Evolutionary conservation across 2,797 vertebrate genomes (phyloP), one percentile per base, ranked within the genome.

Genomic region (Buphagus erythrorhynchus): DNA sequence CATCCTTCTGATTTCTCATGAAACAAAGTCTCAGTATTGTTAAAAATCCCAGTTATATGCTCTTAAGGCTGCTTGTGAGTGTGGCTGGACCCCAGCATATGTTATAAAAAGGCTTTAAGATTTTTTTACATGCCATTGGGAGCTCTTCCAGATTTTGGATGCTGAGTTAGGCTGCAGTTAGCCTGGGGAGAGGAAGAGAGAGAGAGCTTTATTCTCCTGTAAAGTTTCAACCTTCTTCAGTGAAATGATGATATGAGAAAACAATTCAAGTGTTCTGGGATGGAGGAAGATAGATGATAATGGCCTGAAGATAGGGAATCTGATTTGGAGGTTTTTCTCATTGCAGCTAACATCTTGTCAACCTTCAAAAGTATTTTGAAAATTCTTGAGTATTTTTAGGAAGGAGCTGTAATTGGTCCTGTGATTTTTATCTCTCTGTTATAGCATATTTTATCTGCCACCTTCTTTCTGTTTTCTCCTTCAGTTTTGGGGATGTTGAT

Each of bases 401-500:
- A 79, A 71, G 16, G 7, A 71, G 28, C 20, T 80, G 18, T 68
- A 86, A 66, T 76, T 59, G 24, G 4, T 74, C 52, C 25, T 65
- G n/a, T 52, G 59, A 77, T 87, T 79, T 79, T 33, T 74, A 35
- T 54, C 25, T 75, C 8, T 81, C 74, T 68, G 9, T n/a, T 74
- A 45, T 1, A 71, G 31, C 0, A 0, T 65, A 43, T 79, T 69
- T 72, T 51, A 35, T 63, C 35, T 84, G 33, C 55, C n/a, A 20
- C 48, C 11, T 66, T 72, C 33, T 63, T 59, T 28, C 86, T 84
- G 33, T 95, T 48, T 12, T 86, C 62, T 83, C 38, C 85, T 93
- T 59, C 98, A 99, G 99, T 96, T 99, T 99, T 95, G 99, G 98
- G 69, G 99, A 99, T 35, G 98, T 86, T 35, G 99, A 99, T 92